Base-by-base conservation (phyloP, 2,113 vertebrate species). In the Rhea americana region DNA sequence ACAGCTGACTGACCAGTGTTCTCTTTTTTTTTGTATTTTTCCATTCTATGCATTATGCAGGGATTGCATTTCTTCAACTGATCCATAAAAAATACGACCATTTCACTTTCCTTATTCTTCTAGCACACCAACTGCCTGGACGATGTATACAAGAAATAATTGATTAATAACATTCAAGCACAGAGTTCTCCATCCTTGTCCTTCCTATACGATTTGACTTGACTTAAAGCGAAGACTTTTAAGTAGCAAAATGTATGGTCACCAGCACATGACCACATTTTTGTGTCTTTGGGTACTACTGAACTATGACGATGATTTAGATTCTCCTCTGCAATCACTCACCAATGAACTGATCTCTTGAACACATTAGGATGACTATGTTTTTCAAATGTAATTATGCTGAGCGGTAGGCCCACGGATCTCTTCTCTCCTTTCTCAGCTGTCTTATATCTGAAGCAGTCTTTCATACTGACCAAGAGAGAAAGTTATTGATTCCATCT, bases 41-140 rank as follows among this genome's bases (percentile, higher is more conserved):
- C 45, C 15, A 41, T 22, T 47, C 28, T 35, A 25, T 22, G 21
- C n/a, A 48, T 65, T 6, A 35, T 11, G 26, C 0, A 0, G 20
- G 17, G 37, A 28, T 13, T 45, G n/a, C 3, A 2, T 25, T 74
- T 65, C 48, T 68, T 90, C 30, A 80, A 10, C 35, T 65, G 53
- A 90, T 66, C 65, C 68, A 20, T 55, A 71, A 85, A 17, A 88
- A 88, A 68, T 26, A 47, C 21, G 9, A 72, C 37, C 41, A 48
- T 19, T 90, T 79, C 35, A 8, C 17, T 22, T 56, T 79, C 73
- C 74, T 55, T 63, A 66, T 74, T 63, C 48, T 80, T 77, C 47
- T 53, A 73, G 37, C 35, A 87, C 55, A 51, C n/a, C 7, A 35
- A 11, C 71, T 84, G 90, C 58, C 76, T 76, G 59, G 43, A 50